Percentiles rank a stretch among this genome's conserved stretches.
Evolutionary conservation across 92 coral and sea anemone species (phyloP).

Genomic region (Heliopora coerulea): DNA sequence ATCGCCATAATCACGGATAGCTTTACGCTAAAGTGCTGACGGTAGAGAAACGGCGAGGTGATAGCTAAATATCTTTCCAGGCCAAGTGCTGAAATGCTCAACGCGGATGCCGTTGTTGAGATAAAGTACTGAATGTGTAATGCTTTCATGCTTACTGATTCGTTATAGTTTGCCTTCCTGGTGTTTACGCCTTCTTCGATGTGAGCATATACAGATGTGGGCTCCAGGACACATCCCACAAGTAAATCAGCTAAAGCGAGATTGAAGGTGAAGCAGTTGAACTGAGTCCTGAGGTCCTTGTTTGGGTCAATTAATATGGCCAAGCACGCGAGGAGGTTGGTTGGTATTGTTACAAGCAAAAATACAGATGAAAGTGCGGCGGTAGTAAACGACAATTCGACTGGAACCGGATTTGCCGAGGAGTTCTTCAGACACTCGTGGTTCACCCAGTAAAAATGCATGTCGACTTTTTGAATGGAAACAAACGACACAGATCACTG

Average conservation of each 20-base stretch:
- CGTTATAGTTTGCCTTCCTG: not conserved
- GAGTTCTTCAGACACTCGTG: too few species aligned
- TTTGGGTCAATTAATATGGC: constrained; percentile 76
- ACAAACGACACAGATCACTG: too few species aligned
- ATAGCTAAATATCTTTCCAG: constrained; percentile 67
- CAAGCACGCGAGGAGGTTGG: constrained; percentile 69
- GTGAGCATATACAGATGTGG: constrained; percentile 65
- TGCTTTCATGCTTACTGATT: constrained; percentile 6
- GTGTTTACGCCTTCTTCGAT: constrained; percentile 57
- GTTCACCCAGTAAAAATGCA: too few species aligned
- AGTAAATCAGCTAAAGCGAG: constrained; percentile 74
- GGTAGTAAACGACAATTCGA: constrained; percentile 65
- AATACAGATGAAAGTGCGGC: constrained; percentile 58
- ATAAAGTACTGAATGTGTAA: constrained; percentile 63
- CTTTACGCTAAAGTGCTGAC: constrained; percentile 5
- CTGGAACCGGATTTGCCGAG: constrained; percentile 45
- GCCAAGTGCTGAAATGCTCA: constrained; percentile 67
- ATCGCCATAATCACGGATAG: not conserved
- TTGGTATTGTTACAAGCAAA: constrained; percentile 64
- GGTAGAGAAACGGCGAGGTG: constrained; percentile 47
- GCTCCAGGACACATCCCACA: constrained; percentile 77
- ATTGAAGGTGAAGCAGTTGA: constrained; percentile 66
- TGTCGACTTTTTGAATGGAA: not conserved
- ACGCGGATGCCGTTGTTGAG: constrained; percentile 63
- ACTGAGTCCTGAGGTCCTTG: constrained; percentile 72